phyloP scores from a whole-genome alignment of 2,888 invertebrate species.

The Brachylomia viminalis region DNA sequence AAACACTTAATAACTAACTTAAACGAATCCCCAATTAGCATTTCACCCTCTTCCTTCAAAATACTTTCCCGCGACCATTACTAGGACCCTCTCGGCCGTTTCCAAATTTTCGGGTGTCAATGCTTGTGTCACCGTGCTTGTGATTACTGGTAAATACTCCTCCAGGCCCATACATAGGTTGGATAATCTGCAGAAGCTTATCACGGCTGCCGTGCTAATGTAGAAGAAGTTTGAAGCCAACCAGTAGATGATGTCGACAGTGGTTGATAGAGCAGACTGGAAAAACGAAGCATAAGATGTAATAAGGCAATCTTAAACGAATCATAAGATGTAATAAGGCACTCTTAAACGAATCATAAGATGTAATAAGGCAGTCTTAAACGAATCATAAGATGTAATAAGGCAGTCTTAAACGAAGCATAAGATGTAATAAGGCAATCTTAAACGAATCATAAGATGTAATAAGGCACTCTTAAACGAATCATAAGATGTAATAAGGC shows the following conservation, averaged over 20 bases:
- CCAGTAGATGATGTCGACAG: conserved; percentile 13
- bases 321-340: background rate
- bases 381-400: background rate
- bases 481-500: background rate
- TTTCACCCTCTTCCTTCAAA: background rate
- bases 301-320: background rate
- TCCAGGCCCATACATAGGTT: conserved; percentile 35
- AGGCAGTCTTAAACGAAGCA: background rate
- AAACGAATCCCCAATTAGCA: background rate
- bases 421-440: background rate
- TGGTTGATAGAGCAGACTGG: conserved; percentile 1
- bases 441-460: background rate
- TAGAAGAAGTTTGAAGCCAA: conserved; percentile 9
- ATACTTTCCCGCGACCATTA: background rate
- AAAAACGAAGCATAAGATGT: conserved; percentile 4
- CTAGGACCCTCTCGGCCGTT: background rate
- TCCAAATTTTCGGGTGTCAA: background rate
- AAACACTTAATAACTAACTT: background rate
- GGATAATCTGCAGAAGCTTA: conserved; percentile 38
- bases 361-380: background rate
- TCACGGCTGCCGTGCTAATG: conserved; percentile 4
- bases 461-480: background rate
- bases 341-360: background rate
- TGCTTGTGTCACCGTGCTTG: background rate
- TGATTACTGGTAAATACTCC: conserved; percentile 26